These are phyloP conservation scores for Papilio polyxenes DNA, from an alignment of 1,140 invertebrate species.

Conservation along the genomic window DNA sequence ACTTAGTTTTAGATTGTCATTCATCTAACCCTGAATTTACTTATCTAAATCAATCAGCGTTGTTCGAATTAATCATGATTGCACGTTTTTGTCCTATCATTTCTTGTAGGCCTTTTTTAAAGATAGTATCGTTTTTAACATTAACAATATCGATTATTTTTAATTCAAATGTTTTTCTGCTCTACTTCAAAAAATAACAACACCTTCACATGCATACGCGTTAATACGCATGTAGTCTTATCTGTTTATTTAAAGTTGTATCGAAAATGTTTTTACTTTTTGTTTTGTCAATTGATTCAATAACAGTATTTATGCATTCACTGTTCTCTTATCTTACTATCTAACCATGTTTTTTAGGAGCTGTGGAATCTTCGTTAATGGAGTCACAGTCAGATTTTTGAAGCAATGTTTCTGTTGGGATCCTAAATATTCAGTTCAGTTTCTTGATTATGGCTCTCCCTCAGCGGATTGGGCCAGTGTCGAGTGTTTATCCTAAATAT, in stretches of 20 bases:
- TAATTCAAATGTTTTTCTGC: not conserved
- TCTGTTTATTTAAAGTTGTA: not conserved
- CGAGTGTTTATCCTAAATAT: no score
- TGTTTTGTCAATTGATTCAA: not conserved
- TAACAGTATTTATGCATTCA: not conserved
- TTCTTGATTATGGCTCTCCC: no score
- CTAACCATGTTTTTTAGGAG: not conserved
- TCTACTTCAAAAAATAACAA: not conserved
- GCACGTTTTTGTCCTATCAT: not conserved
- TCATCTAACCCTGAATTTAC: not conserved
- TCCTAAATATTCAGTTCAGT: not conserved
- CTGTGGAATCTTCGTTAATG: no score
- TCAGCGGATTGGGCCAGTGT: no score
- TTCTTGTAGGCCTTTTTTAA: not conserved
- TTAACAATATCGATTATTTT: not conserved
- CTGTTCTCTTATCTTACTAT: not conserved
- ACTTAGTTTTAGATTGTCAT: not conserved
- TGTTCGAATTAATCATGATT: conserved; percentile 4
- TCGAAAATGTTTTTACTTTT: not conserved
- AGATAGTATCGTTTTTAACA: not conserved
- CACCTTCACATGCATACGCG: no score
- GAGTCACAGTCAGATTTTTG: no score
- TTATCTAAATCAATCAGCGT: not conserved
- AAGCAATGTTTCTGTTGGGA: not conserved
- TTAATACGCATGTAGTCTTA: no score